phyloP scores from a whole-genome alignment of 2,888 invertebrate genomes.

The Glyphotaelius pellucidus region DNA sequence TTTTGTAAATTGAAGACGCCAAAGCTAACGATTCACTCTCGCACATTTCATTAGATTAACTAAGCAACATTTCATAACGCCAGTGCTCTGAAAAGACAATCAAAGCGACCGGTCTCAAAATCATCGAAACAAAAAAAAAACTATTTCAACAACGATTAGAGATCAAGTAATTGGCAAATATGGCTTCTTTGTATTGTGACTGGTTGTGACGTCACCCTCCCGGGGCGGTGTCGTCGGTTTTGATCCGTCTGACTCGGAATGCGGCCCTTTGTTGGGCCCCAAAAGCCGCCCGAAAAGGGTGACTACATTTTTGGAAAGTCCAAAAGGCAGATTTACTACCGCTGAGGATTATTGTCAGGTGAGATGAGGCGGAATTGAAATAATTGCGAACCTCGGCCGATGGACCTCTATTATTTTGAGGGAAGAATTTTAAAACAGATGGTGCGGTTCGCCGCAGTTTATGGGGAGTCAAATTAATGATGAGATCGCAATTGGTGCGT shows the following conservation, averaged over 20 bases:
- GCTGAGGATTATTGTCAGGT: background rate
- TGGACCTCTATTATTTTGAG: background rate
- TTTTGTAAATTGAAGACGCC: too few relatives aligned
- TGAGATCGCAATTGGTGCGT: background rate
- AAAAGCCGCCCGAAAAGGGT: background rate
- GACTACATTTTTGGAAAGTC: constrained; percentile 23
- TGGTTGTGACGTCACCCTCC: background rate
- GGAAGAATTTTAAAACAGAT: constrained; percentile 23
- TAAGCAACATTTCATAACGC: background rate
- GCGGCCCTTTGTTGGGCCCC: background rate
- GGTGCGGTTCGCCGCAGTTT: background rate
- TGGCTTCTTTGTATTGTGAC: background rate
- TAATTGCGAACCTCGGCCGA: background rate
- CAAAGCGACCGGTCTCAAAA: background rate
- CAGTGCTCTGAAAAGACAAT: background rate
- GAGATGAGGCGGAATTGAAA: background rate
- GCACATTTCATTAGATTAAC: too few relatives aligned
- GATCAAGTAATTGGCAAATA: background rate
- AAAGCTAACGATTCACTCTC: too few relatives aligned
- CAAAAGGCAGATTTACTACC: constrained; percentile 9
- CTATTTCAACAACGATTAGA: background rate
- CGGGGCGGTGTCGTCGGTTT: constrained; percentile 5
- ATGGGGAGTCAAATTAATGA: constrained; percentile 7
- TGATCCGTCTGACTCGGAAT: constrained; percentile 4
- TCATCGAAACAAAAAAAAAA: background rate